Conservation (phyloP, 1,140 invertebrate species). For the Palaemon carinicauda region DNA sequence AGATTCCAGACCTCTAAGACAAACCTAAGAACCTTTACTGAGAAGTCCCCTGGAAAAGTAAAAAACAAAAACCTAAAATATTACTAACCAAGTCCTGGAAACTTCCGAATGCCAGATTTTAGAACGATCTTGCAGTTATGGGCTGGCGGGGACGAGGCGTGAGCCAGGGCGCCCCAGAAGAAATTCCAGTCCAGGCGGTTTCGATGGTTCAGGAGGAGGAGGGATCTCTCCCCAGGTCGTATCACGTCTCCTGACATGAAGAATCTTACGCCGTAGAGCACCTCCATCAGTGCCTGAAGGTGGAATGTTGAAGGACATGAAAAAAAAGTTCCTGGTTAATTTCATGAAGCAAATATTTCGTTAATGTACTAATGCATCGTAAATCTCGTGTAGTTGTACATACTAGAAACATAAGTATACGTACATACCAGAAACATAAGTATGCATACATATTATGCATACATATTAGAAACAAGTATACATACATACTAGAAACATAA, state of each 20-base stretch:
- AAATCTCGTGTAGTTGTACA: no score
- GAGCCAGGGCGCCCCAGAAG: slow-evolving; percentile 83
- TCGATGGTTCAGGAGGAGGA: slow-evolving; percentile 87
- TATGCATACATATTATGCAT: no score
- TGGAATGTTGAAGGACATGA: background rate
- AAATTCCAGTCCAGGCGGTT: slow-evolving; percentile 92
- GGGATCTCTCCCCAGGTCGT: slow-evolving; percentile 73
- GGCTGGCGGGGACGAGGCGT: slow-evolving; percentile 72
- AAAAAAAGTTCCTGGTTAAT: background rate
- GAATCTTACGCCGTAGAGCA: slow-evolving; percentile 76
- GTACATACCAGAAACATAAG: background rate
- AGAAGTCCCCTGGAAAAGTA: background rate
- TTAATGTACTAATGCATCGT: no score
- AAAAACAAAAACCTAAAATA: no score
- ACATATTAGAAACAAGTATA: no score
- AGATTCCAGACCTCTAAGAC: no score
- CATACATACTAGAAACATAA: no score
- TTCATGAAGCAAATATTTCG: no score
- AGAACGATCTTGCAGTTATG: slow-evolving; percentile 81
- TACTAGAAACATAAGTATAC: no score
- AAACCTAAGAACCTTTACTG: background rate
- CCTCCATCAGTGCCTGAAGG: slow-evolving; percentile 66
- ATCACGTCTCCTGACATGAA: slow-evolving; percentile 80
- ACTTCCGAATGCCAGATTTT: slow-evolving; percentile 79
- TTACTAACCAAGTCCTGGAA: slow-evolving; percentile 82